Percentiles rank a stretch among this genome's conserved stretches.
Evolutionary conservation across 2,797 vertebrate genomes (phyloP).

Genomic region (Anabas testudineus): DNA sequence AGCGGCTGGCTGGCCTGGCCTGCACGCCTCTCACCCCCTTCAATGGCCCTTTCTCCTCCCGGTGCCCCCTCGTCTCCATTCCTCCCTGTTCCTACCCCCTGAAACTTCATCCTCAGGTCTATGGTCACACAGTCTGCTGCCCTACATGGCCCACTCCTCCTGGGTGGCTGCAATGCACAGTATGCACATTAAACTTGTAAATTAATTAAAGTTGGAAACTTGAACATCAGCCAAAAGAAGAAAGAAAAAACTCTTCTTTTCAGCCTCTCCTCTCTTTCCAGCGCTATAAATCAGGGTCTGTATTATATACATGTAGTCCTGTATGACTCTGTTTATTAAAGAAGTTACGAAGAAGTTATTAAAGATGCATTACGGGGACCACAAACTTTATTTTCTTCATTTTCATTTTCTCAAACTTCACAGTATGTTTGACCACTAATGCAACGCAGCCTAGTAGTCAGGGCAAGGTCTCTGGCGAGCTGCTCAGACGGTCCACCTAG

Average conservation of each 20-base stretch:
- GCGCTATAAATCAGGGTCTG: slow-evolving; percentile 79
- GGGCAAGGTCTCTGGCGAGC: slow-evolving; percentile 49
- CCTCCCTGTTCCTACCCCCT: slow-evolving; percentile 67
- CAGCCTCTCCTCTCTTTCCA: slow-evolving; percentile 57
- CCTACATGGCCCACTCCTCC: slow-evolving; percentile 73
- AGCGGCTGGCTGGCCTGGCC: slow-evolving; percentile 79
- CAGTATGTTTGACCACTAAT: slow-evolving; percentile 57
- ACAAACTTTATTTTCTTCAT: slow-evolving; percentile 79
- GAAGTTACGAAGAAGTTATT: no score
- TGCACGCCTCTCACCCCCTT: slow-evolving; percentile 76
- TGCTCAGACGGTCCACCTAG: slow-evolving; percentile 19
- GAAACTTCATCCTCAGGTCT: slow-evolving; percentile 72
- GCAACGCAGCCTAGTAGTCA: slow-evolving; percentile 49
- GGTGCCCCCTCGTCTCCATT: slow-evolving; percentile 75
- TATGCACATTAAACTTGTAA: slow-evolving; percentile 81
- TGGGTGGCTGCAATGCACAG: slow-evolving; percentile 81
- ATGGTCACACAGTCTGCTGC: slow-evolving; percentile 68
- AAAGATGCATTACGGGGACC: slow-evolving; percentile 55
- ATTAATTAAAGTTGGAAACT: slow-evolving; percentile 85
- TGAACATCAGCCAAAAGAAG: slow-evolving; percentile 77
- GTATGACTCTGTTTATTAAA: slow-evolving; percentile 73
- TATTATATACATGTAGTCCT: slow-evolving; percentile 71
- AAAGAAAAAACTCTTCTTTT: slow-evolving; percentile 45
- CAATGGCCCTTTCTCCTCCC: slow-evolving; percentile 78
- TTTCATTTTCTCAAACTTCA: no score